Conservation (phyloP, 2,888 invertebrate species). For the Drosophila pseudotalamancana region DNA sequence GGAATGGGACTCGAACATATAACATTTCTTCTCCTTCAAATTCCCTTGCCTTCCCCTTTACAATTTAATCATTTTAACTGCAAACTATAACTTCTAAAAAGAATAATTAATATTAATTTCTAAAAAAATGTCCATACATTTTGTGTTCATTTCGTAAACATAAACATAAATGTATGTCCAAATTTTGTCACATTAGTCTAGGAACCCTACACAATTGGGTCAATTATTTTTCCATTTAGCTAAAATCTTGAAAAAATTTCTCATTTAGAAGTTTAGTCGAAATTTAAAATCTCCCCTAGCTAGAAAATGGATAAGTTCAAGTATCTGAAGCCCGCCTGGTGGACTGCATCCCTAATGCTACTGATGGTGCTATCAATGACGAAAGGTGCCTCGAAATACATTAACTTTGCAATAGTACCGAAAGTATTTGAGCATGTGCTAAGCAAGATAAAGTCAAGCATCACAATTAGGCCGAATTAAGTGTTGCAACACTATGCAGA, state of each 20-base stretch:
- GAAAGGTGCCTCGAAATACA: conserved; percentile 19
- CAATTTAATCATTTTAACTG: too few relatives aligned
- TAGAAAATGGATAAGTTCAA: conserved; percentile 51
- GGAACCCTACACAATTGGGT: not conserved
- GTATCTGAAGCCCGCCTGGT: conserved; percentile 41
- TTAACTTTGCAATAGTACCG: not conserved
- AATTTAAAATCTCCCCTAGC: not conserved
- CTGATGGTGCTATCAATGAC: conserved; percentile 37
- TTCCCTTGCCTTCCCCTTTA: too few relatives aligned
- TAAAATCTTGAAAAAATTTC: not conserved
- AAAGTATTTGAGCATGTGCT: not conserved
- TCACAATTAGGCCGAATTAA: not conserved
- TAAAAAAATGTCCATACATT: too few relatives aligned
- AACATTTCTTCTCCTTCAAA: too few relatives aligned
- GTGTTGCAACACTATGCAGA: not conserved
- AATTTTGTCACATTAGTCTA: not conserved
- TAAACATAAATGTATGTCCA: not conserved
- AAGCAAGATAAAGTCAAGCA: not conserved
- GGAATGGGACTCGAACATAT: too few relatives aligned
- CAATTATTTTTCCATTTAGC: not conserved
- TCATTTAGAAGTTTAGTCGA: not conserved
- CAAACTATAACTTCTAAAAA: too few relatives aligned
- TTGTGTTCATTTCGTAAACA: too few relatives aligned
- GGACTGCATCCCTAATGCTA: conserved; percentile 38
- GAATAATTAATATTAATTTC: too few relatives aligned